Conservation (phyloP, 2,113 vertebrate species). For the Neogobius melanostomus region DNA sequence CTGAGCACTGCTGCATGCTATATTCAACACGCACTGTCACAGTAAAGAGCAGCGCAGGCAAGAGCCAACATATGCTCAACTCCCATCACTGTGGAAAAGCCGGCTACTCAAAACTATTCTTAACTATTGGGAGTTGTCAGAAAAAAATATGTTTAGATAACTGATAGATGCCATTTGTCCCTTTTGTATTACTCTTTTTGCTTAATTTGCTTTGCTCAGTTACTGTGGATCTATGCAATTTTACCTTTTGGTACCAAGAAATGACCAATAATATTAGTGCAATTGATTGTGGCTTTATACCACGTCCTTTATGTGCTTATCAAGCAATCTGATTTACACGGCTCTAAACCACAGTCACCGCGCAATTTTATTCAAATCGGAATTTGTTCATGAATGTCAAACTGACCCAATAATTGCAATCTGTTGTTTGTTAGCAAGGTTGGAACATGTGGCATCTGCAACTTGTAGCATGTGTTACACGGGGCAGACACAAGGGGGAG, state of each 20-base stretch:
- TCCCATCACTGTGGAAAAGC: neutral
- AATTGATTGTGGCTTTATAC: too few relatives aligned
- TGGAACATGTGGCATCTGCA: neutral
- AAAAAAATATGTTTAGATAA: neutral
- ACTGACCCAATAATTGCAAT: neutral
- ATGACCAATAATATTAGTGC: too few relatives aligned
- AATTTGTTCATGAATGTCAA: too few relatives aligned
- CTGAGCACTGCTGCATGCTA: slow-evolving; percentile 23
- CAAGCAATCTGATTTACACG: too few relatives aligned
- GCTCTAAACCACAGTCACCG: too few relatives aligned
- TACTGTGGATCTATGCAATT: too few relatives aligned
- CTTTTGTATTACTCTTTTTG: neutral
- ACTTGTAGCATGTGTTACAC: slow-evolving; percentile 23
- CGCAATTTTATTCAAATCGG: too few relatives aligned
- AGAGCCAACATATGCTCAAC: slow-evolving; percentile 1
- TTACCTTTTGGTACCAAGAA: too few relatives aligned
- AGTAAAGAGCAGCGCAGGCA: slow-evolving; percentile 6
- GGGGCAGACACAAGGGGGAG: slow-evolving; percentile 53
- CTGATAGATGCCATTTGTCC: too few relatives aligned
- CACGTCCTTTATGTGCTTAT: too few relatives aligned
- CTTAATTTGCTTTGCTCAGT: neutral
- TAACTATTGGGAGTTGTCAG: neutral
- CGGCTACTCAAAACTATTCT: slow-evolving; percentile 2
- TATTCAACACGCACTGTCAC: neutral
- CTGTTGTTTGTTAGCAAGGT: too few relatives aligned